Base-by-base conservation (phyloP, 2,113 vertebrate genomes). In the Elanoides forficatus region DNA sequence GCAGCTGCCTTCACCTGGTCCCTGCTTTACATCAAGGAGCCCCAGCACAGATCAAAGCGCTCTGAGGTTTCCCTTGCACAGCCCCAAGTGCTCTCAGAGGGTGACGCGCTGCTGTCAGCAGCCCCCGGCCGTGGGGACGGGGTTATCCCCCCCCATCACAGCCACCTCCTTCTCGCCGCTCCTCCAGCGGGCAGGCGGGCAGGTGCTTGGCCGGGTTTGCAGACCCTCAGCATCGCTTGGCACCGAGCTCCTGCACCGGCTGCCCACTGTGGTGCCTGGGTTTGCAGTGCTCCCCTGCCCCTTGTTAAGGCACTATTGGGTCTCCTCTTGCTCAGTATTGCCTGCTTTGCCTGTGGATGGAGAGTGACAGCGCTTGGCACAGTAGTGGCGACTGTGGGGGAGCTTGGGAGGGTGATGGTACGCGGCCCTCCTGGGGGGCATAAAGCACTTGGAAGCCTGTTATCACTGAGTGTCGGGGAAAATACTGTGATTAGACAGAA, bases 71-170 rank as follows among this genome's bases (percentile, higher is more conserved):
- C 14, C 60, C 79, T 38, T 19, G 78, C 3, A 0, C 78, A 47
- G 81, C 52, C 55, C 23, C 4, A n/a, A 89, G 53, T 0, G n/a
- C 81, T 79, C 84, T 81, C 81, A 38, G 90, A 62, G 50, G 38
- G 50, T 5, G 15, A 81, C 0, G 3, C 0, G 8, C 72, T 81
- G 89, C 92, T 91, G 93, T 68, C 91, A 90, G 86, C 93, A 86
- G 74, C 38, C 45, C 36, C 81, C 0, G 3, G 27, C 73, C 0
- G 0, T 0, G 1, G 52, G 47, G 18, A 70, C 0, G 2, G 80
- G 40, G 34, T 78, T 87, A 72, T 78, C 56, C 81, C 45, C 5
- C 5, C 34, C 34, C 36, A 55, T 40, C 76, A 56, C 53, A 25
- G 67, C 23, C 66, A 34, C 67, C 72, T 81, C 40, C 65, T 78